Conservation (phyloP, 1,140 invertebrate species). For the Onthophagus taurus region DNA sequence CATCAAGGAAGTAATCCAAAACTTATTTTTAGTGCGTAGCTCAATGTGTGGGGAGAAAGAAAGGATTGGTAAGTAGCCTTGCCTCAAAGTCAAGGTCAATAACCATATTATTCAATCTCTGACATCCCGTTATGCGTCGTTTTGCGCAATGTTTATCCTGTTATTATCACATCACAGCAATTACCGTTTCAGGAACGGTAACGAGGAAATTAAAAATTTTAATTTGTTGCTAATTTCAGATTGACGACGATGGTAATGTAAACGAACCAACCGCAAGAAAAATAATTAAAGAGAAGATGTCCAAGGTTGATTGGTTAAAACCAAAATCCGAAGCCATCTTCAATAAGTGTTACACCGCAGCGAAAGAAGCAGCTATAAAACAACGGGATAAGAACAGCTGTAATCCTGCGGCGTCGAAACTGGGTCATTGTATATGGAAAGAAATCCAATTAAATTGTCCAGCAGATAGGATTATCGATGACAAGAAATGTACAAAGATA, state of each 20-base stretch:
- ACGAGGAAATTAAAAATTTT: background rate
- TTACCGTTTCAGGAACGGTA: background rate
- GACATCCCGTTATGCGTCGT: background rate
- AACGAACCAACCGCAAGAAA: slow-evolving; percentile 23
- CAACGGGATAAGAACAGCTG: slow-evolving; percentile 24
- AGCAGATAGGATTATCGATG: slow-evolving; percentile 33
- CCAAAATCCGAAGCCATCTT: slow-evolving; percentile 28
- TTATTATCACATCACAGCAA: background rate
- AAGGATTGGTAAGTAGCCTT: slow-evolving; percentile 5
- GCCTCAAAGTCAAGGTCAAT: background rate
- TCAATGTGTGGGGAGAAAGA: slow-evolving; percentile 4
- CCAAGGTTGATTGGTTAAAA: slow-evolving; percentile 30
- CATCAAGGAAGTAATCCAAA: background rate
- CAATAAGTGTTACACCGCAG: slow-evolving; percentile 28
- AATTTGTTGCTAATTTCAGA: slow-evolving; percentile 10
- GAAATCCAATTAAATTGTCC: slow-evolving; percentile 37
- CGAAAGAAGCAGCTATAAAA: slow-evolving; percentile 23
- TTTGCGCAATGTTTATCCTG: background rate
- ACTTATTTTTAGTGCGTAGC: slow-evolving; percentile 9
- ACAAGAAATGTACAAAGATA: slow-evolving; percentile 29
- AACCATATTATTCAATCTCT: background rate
- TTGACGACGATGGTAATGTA: slow-evolving; percentile 29
- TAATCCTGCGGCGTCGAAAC: slow-evolving; percentile 30
- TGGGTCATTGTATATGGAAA: slow-evolving; percentile 34
- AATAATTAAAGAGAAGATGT: slow-evolving; percentile 26